Percentiles rank a stretch among this genome's conserved stretches.
These are phyloP conservation scores for Oxycera nigricornis DNA, from an alignment of 2,888 invertebrate species.

Conservation along the genomic window DNA sequence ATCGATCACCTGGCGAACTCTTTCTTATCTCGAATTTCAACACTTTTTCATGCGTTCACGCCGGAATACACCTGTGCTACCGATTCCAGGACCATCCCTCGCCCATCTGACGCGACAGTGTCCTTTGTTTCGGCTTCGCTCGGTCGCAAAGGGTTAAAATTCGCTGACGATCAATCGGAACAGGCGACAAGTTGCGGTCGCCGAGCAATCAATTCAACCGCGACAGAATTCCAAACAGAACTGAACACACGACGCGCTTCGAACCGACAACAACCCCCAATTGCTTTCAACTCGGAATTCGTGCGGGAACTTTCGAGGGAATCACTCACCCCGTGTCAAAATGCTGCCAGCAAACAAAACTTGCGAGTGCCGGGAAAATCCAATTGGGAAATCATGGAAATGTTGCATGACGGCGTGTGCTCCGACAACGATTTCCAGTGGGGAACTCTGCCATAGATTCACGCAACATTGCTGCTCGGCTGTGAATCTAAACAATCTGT, in stretches of 20 bases:
- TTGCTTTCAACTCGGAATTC: not conserved
- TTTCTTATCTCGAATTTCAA: constrained; percentile 14
- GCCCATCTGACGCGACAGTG: not conserved
- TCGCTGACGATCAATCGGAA: not conserved
- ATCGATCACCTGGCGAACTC: not conserved
- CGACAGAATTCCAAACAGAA: constrained; percentile 28
- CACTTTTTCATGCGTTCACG: not conserved
- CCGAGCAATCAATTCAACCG: not conserved
- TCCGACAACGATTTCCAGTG: not conserved
- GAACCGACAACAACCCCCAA: constrained; percentile 14
- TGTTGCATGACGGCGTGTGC: not conserved
- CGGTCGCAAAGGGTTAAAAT: not conserved
- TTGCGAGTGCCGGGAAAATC: not conserved
- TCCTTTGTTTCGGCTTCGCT: not conserved
- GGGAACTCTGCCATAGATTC: not conserved
- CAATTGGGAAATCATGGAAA: not conserved
- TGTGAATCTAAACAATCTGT: not conserved
- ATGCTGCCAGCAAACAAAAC: not conserved
- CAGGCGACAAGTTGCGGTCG: not conserved
- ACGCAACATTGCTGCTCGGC: no score
- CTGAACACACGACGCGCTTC: not conserved
- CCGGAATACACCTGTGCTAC: constrained; percentile 20
- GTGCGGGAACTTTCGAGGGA: not conserved
- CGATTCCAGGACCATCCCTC: not conserved
- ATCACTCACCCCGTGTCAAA: not conserved